These are phyloP conservation scores for Osmerus eperlanus DNA, from an alignment of 2,113 vertebrate genomes.

Conservation along the genomic window DNA sequence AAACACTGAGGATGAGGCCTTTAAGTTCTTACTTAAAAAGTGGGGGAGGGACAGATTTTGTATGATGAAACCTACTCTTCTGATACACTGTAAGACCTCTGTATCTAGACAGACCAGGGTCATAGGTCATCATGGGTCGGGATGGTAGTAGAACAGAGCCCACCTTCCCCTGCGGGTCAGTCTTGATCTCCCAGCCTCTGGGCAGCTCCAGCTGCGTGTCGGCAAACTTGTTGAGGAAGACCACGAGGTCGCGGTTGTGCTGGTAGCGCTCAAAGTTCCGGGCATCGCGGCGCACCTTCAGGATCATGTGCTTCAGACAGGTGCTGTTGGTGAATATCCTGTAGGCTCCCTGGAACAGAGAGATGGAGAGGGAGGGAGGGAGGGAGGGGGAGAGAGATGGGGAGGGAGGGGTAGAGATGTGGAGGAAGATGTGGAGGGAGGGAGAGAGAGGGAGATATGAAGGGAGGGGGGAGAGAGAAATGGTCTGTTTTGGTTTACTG, in stretches of 20 bases:
- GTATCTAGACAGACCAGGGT: too few species aligned
- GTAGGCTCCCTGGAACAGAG: conserved; percentile 83
- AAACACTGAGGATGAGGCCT: too few species aligned
- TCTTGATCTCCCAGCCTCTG: conserved; percentile 97
- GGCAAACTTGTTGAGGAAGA: conserved; percentile 93
- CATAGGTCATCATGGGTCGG: too few species aligned
- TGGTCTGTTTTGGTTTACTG: too few species aligned
- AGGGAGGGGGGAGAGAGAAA: too few species aligned
- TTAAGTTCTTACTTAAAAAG: too few species aligned
- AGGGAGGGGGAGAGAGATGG: not conserved
- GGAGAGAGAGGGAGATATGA: not conserved
- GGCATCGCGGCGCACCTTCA: conserved; percentile 94
- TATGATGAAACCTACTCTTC: too few species aligned
- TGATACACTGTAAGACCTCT: too few species aligned
- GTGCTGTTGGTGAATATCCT: conserved; percentile 96
- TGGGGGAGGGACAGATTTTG: too few species aligned
- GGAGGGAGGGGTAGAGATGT: not conserved
- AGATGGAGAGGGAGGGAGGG: not conserved
- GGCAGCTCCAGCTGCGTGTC: conserved; percentile 91
- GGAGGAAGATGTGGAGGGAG: too few species aligned
- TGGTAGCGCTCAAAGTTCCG: conserved; percentile 98
- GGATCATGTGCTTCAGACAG: conserved; percentile 98
- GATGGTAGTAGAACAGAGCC: too few species aligned
- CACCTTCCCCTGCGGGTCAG: conserved; percentile 96
- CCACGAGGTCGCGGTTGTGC: conserved; percentile 95